Conservation (phyloP, 2,797 vertebrate genomes). For the Echeneis naucrates region DNA sequence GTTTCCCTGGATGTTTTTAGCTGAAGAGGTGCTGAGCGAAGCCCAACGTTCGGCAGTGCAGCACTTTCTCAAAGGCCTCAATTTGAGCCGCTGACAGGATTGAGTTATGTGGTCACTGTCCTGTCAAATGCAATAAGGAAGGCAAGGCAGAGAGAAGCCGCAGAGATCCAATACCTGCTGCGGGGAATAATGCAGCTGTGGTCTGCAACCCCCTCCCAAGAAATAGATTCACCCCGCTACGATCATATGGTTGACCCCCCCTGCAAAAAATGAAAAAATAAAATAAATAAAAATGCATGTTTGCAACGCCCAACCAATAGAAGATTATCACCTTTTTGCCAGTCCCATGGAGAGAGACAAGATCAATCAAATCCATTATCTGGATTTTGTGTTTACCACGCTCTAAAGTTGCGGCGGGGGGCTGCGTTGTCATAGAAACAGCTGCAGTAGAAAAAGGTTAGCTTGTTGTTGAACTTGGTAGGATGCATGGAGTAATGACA, state of each 20-base stretch:
- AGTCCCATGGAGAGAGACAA: slow-evolving; percentile 56
- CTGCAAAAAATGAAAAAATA: too few species aligned
- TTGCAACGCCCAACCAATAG: slow-evolving; percentile 18
- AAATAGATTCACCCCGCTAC: slow-evolving; percentile 30
- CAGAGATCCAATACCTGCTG: slow-evolving; percentile 52
- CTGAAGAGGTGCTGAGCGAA: slow-evolving; percentile 43
- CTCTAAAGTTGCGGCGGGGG: slow-evolving; percentile 77
- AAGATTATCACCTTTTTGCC: slow-evolving; percentile 52
- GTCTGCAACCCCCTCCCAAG: too few species aligned
- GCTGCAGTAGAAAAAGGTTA: slow-evolving; percentile 77
- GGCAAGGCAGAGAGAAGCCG: slow-evolving; percentile 59
- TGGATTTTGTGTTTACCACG: slow-evolving; percentile 77
- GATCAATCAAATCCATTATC: slow-evolving; percentile 85
- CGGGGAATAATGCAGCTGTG: slow-evolving; percentile 58
- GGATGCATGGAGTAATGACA: slow-evolving; percentile 75
- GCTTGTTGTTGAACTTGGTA: slow-evolving; percentile 78
- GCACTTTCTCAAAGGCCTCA: slow-evolving; percentile 64
- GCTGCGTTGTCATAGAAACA: slow-evolving; percentile 86
- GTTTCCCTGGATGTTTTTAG: slow-evolving; percentile 53
- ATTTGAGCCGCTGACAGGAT: slow-evolving; percentile 73
- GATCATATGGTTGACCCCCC: not conserved
- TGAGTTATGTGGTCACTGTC: slow-evolving; percentile 81
- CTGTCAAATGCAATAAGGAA: slow-evolving; percentile 81
- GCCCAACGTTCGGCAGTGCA: slow-evolving; percentile 63
- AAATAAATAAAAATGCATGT: too few species aligned